Percentiles rank a stretch among this genome's conserved stretches.
Evolutionary conservation across 2,113 vertebrate species (phyloP).

Genomic region (Cyprinodon tularosa): DNA sequence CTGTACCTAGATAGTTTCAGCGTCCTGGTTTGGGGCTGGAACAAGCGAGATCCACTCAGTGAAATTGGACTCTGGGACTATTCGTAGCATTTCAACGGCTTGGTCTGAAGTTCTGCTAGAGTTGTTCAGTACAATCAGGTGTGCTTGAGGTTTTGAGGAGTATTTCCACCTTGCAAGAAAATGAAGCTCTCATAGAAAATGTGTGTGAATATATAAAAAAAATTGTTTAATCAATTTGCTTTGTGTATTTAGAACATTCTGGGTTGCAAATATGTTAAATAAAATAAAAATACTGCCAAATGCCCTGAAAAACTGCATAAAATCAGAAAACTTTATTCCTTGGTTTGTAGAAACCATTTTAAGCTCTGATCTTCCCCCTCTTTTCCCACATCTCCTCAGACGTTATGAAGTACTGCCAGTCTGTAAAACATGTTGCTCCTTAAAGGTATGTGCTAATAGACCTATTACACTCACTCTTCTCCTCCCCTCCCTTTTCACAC

Average conservation of each 20-base stretch:
- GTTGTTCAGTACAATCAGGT: neutral
- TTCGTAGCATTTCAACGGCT: too few relatives aligned
- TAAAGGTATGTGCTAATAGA: slow-evolving; percentile 75
- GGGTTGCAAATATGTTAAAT: neutral
- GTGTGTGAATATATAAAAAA: too few relatives aligned
- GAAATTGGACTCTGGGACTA: too few relatives aligned
- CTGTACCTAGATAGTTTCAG: too few relatives aligned
- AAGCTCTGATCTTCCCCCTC: slow-evolving; percentile 3
- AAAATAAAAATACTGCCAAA: too few relatives aligned
- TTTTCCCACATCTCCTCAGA: slow-evolving; percentile 18
- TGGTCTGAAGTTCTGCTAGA: too few relatives aligned
- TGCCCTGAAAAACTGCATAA: neutral
- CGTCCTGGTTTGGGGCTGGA: too few relatives aligned
- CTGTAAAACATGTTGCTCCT: slow-evolving; percentile 70
- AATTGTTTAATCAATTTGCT: neutral
- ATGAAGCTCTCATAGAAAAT: too few relatives aligned
- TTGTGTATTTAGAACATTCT: neutral
- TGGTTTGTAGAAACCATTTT: neutral
- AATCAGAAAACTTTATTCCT: neutral
- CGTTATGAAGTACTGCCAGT: slow-evolving; percentile 56
- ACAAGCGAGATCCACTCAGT: too few relatives aligned
- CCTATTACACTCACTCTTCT: slow-evolving; percentile 70
- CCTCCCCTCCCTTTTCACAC: slow-evolving; percentile 57
- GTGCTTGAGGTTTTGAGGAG: neutral
- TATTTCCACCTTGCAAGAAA: neutral